Evolutionary conservation across 2,888 invertebrate species (phyloP).

Genomic region (Eucera pruinosa): DNA sequence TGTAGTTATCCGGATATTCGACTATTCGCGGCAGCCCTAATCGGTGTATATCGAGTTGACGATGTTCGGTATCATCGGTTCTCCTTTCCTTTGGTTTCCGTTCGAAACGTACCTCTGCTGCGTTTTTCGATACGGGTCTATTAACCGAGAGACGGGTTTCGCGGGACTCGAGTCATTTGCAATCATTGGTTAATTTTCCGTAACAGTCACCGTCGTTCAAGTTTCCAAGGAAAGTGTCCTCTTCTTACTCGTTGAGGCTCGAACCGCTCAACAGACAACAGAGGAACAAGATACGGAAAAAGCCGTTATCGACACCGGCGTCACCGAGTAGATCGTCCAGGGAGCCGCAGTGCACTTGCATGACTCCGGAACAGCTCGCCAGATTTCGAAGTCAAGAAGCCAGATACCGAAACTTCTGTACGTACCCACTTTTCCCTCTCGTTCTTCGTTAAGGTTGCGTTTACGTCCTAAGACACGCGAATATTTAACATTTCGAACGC

Average conservation of each 20-base stretch:
- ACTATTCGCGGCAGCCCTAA: too few species aligned
- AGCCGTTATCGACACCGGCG: constrained; percentile 96
- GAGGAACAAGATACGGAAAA: constrained; percentile 95
- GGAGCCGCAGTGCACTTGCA: constrained; percentile 97
- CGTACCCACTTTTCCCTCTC: too few species aligned
- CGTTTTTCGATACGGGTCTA: too few species aligned
- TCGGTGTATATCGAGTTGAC: too few species aligned
- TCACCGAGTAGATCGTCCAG: constrained; percentile 94
- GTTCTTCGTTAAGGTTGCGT: too few species aligned
- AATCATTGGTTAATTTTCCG: constrained; percentile 69
- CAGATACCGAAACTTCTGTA: constrained; percentile 88
- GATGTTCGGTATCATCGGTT: too few species aligned
- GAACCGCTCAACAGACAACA: constrained; percentile 94
- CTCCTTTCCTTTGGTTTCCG: too few species aligned
- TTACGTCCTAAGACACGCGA: too few species aligned
- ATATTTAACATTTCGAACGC: too few species aligned
- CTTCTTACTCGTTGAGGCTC: constrained; percentile 97
- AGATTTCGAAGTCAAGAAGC: constrained; percentile 94
- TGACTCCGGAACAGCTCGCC: constrained; percentile 96
- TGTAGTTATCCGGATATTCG: too few species aligned
- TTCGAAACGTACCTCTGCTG: too few species aligned
- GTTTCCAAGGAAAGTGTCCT: constrained; percentile 98
- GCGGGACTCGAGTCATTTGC: constrained; percentile 59
- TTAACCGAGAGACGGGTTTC: neutral
- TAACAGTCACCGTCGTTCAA: constrained; percentile 98